Percentiles rank a stretch among this genome's conserved stretches.
phyloP scores from a whole-genome alignment of 2,888 invertebrate genomes.

The Drosophila paranaensis region DNA sequence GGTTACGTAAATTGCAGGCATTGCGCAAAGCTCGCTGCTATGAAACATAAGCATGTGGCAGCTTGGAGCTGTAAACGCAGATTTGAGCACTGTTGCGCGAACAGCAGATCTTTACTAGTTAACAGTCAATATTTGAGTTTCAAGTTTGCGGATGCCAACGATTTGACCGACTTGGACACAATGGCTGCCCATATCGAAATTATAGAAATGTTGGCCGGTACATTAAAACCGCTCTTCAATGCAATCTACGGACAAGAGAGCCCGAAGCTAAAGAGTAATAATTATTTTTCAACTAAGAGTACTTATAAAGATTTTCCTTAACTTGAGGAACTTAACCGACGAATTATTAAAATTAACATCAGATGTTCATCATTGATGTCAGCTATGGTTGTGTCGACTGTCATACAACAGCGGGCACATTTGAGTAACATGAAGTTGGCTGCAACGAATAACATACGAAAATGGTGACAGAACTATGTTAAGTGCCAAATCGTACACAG shows the following conservation, averaged over 20 bases:
- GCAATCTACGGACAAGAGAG: no score
- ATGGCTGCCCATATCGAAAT: no score
- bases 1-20: slow-evolving; percentile 11
- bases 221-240: no score
- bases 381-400: neutral
- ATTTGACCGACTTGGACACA: no score
- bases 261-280: no score
- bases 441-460: neutral
- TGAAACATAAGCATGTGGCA: neutral
- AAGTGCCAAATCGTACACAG: neutral
- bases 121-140: neutral
- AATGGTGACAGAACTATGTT: slow-evolving; percentile 3
- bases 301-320: no score
- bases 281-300: no score
- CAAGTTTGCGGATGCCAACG: no score
- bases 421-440: slow-evolving; percentile 20
- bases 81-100: neutral
- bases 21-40: slow-evolving; percentile 11
- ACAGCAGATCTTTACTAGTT: neutral
- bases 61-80: neutral
- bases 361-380: no score
- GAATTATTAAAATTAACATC: no score
- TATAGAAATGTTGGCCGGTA: no score
- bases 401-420: neutral
- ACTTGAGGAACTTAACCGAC: no score